These are phyloP conservation scores for Bugulina stolonifera DNA, from an alignment of 2,888 invertebrate species.

Conservation along the genomic window DNA sequence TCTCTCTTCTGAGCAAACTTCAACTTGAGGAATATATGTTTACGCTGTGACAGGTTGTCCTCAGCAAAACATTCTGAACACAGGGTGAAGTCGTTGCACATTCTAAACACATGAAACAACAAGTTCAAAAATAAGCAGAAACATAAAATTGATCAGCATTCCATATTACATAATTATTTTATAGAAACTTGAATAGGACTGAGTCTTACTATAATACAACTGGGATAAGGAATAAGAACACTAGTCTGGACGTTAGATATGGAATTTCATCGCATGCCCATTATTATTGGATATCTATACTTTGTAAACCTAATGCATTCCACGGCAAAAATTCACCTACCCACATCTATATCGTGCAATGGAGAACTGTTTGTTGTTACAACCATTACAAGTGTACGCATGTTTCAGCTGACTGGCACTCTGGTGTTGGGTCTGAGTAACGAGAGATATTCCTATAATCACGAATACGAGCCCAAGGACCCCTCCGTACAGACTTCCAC, in stretches of 20 bases:
- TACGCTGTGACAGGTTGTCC: neutral
- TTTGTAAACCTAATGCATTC: too few relatives aligned
- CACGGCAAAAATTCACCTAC: neutral
- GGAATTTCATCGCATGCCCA: too few relatives aligned
- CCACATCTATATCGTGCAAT: neutral
- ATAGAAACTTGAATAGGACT: too few relatives aligned
- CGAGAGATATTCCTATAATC: neutral
- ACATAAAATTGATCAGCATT: too few relatives aligned
- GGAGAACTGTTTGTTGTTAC: neutral
- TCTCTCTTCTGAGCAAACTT: conserved; percentile 5
- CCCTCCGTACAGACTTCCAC: neutral
- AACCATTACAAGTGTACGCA: conserved; percentile 1
- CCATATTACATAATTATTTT: too few relatives aligned
- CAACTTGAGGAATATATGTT: conserved; percentile 21
- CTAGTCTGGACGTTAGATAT: too few relatives aligned
- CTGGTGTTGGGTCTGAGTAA: neutral
- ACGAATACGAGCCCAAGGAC: neutral
- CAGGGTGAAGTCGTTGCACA: conserved; percentile 24
- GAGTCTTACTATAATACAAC: too few relatives aligned
- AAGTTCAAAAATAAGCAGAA: too few relatives aligned
- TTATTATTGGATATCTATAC: too few relatives aligned
- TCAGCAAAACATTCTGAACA: conserved; percentile 20
- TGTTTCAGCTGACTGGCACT: neutral
- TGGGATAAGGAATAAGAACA: too few relatives aligned
- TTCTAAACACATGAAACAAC: too few relatives aligned